phyloP scores from a whole-genome alignment of 2,113 vertebrate genomes.

The Ophiodon elongatus region DNA sequence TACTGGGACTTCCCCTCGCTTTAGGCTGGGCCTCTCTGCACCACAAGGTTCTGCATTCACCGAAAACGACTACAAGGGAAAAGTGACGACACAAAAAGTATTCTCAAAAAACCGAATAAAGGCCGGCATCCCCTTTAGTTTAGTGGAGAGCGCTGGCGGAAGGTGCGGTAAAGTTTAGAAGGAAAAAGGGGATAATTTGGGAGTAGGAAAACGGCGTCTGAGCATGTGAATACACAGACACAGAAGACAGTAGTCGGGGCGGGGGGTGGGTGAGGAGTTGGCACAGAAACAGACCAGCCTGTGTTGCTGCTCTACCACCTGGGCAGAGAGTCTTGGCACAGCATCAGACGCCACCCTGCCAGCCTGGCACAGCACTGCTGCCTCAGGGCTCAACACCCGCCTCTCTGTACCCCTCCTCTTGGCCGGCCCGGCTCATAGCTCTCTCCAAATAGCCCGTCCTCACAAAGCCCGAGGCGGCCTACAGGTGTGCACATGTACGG shows the following conservation, averaged over 20 bases:
- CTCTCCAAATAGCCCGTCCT: slow-evolving; percentile 61
- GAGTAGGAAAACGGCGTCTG: slow-evolving; percentile 27
- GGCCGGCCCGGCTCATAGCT: slow-evolving; percentile 42
- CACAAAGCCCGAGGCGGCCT: slow-evolving; percentile 55
- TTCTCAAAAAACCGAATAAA: slow-evolving; percentile 36
- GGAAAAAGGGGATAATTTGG: slow-evolving; percentile 9
- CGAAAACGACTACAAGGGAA: slow-evolving; percentile 26
- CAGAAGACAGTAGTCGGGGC: slow-evolving; percentile 58
- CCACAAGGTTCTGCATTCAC: slow-evolving; percentile 24
- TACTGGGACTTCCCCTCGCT: slow-evolving; percentile 69
- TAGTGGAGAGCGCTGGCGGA: neutral
- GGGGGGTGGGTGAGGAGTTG: slow-evolving; percentile 67
- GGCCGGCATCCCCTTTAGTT: slow-evolving; percentile 9
- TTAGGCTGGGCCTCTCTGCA: slow-evolving; percentile 58
- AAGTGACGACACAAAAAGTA: slow-evolving; percentile 15
- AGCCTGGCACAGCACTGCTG: slow-evolving; percentile 74
- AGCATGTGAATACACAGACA: slow-evolving; percentile 56
- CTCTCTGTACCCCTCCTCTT: slow-evolving; percentile 61
- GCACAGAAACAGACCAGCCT: slow-evolving; percentile 82
- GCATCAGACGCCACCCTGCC: slow-evolving; percentile 82
- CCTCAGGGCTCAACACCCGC: slow-evolving; percentile 70
- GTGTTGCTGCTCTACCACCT: slow-evolving; percentile 84
- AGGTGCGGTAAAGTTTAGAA: slow-evolving; percentile 2
- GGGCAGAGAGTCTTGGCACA: slow-evolving; percentile 80
- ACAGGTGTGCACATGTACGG: slow-evolving; percentile 68